phyloP scores from a whole-genome alignment of 2,888 invertebrate species.

The Ochropacha duplaris region DNA sequence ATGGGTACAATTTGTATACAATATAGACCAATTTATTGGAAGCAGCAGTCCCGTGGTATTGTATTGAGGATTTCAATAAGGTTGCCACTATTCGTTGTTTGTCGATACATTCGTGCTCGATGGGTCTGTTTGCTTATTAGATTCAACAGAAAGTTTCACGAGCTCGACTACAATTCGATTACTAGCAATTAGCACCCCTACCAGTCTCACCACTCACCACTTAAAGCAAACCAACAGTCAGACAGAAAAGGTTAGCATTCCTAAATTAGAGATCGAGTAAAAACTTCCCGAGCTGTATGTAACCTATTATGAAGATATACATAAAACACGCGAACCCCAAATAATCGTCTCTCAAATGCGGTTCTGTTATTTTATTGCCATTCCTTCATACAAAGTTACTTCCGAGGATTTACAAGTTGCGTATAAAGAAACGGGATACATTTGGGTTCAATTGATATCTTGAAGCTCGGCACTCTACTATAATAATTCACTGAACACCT shows the following conservation, averaged over 20 bases:
- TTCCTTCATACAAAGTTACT: conserved; percentile 1
- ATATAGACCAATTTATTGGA: background rate
- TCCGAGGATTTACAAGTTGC: background rate
- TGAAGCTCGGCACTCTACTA: background rate
- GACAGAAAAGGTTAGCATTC: conserved; percentile 19
- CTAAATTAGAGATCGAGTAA: conserved; percentile 13
- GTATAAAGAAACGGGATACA: background rate
- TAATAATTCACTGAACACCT: background rate
- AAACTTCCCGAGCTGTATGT: conserved; percentile 5
- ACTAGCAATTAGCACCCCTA: background rate
- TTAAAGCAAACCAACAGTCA: conserved; percentile 2
- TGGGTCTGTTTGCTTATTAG: background rate
- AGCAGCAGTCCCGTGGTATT: no score
- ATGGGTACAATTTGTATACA: background rate
- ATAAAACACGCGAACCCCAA: background rate
- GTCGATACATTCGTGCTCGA: no score
- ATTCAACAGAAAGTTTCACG: background rate
- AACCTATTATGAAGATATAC: background rate
- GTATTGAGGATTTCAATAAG: no score
- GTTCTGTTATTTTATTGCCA: background rate
- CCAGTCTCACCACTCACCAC: background rate
- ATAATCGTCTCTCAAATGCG: background rate
- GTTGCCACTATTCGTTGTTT: no score
- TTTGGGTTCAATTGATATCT: background rate
- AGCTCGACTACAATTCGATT: background rate